Evolutionary conservation across 2,888 invertebrate genomes (phyloP), one percentile per base, ranked within the genome.

Genomic region (Ariolimax columbianus): DNA sequence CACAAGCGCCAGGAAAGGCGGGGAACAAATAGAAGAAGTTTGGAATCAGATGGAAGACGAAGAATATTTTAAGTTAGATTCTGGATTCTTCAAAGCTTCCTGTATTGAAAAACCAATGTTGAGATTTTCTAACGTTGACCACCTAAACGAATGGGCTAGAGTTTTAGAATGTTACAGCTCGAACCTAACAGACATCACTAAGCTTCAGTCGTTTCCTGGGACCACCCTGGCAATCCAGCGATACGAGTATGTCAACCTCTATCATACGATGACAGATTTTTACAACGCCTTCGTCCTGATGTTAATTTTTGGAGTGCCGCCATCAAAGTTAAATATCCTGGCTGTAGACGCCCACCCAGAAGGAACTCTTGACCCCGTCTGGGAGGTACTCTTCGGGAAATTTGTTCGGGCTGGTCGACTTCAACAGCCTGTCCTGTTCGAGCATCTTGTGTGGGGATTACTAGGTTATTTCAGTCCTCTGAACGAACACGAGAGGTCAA

Each of bases 301-400:
- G 73, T 86, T 89, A 30, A 86, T 90, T 14, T 91, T 91, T 51
- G 82, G 89, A 59, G 75, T 88, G 23, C 77, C 88, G 19, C 90
- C 90, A 4, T 85, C 88, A n/a, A 83, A 91, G 19, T 88, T 91
- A 0, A 91, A 90, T 33, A 90, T 94, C 26, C 85, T 94, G 33
- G 89, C 91, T 77, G 87, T 93, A 26, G 94, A 94, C 85, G 92
- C 91, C 6, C 94, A 94, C 85, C 94, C 94, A 0, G 70, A 85
- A 26, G 93, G 93, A 7, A 88, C 87, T 0, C 89, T 94, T 30
- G 94, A 94, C 84, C 43, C 78, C 0, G 89, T 90, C 0, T 94
- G 94, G 94, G 73, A 82, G 9, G 88, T 84, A 0, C 88, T 94
- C n/a, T 94, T 93, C 86, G 91, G 91, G 26, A 89, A 90, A 9